Evolutionary conservation across 1,140 invertebrate genomes (phyloP).

Genomic region (Temnothorax longispinosus): DNA sequence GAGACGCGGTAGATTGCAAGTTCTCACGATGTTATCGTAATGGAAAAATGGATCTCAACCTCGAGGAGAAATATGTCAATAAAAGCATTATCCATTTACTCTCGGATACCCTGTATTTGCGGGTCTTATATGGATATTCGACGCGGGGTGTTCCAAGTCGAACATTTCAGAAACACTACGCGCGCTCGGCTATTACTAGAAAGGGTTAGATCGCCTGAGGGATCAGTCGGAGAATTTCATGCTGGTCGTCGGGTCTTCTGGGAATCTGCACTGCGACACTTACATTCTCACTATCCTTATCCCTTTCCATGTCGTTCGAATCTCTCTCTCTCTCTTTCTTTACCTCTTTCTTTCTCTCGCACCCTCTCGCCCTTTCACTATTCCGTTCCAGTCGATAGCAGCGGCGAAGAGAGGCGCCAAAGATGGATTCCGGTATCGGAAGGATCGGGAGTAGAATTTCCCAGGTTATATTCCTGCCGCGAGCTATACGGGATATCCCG

Average conservation of each 20-base stretch:
- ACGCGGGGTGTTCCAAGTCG: neutral
- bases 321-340: conserved; percentile 42
- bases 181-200: conserved; percentile 34
- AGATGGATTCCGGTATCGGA: conserved; percentile 75
- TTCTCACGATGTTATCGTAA: neutral
- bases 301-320: conserved; percentile 25
- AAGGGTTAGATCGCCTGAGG: conserved; percentile 39
- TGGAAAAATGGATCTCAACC: neutral
- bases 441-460: conserved; percentile 72
- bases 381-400: conserved; percentile 39
- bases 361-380: conserved; percentile 28
- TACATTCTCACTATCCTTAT: conserved; percentile 58
- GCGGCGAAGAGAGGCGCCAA: conserved; percentile 59
- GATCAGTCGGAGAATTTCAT: conserved; percentile 65
- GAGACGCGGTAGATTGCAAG: neutral
- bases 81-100: conserved; percentile 25
- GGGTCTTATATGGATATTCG: conserved; percentile 35
- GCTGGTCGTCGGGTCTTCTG: conserved; percentile 59
- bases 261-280: conserved; percentile 75
- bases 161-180: conserved; percentile 53
- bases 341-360: neutral
- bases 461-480: conserved; percentile 71
- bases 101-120: neutral
- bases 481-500: conserved; percentile 69
- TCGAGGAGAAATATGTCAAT: neutral